Conservation (phyloP, 2,888 invertebrate species). For the Papilio elwesi region DNA sequence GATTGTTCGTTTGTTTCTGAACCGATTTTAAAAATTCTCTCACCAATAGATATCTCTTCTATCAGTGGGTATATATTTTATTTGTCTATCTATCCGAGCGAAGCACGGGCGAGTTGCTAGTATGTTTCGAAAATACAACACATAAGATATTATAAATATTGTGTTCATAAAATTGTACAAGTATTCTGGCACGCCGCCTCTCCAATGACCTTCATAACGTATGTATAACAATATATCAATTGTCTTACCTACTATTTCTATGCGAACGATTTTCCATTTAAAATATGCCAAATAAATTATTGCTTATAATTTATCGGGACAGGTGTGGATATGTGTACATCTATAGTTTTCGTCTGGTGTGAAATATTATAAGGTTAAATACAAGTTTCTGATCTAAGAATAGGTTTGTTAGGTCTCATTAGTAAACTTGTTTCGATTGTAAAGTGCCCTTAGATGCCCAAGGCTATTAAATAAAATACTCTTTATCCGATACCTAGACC, state of each 20-base stretch:
- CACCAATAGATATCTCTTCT: too few species aligned
- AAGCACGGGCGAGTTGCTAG: too few species aligned
- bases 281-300: constrained; percentile 39
- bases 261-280: constrained; percentile 37
- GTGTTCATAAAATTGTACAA: constrained; percentile 27
- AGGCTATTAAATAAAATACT: too few species aligned
- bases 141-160: constrained; percentile 16
- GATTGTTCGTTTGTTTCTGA: too few species aligned
- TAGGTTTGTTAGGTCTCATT: too few species aligned
- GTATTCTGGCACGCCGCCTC: constrained; percentile 61
- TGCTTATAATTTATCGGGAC: constrained; percentile 36
- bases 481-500: too few species aligned
- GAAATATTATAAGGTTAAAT: neutral
- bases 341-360: neutral
- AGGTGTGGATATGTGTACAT: constrained; percentile 31
- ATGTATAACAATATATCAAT: constrained; percentile 61
- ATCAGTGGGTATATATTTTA: too few species aligned
- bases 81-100: too few species aligned
- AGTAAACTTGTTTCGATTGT: too few species aligned
- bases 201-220: constrained; percentile 59
- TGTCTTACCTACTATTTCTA: constrained; percentile 37
- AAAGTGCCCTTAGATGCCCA: too few species aligned
- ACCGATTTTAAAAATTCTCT: too few species aligned
- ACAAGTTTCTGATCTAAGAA: neutral
- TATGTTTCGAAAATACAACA: constrained; percentile 4